Evolutionary conservation across 2,797 vertebrate genomes (phyloP).

Genomic region (Coilia nasus): DNA sequence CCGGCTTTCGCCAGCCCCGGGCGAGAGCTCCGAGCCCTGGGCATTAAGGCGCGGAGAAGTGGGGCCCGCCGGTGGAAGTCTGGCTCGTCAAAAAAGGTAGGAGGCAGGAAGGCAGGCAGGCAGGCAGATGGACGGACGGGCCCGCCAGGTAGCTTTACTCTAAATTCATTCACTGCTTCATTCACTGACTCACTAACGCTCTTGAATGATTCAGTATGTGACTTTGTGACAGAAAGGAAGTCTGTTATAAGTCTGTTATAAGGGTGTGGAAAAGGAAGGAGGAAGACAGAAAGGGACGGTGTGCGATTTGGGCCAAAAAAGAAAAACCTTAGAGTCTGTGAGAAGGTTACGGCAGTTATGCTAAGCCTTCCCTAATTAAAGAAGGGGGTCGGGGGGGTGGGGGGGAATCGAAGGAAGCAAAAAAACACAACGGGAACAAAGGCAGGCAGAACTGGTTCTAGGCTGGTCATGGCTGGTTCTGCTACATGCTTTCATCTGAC

Average conservation of each 20-base stretch:
- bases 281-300: background rate
- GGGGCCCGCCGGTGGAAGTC: slow-evolving; percentile 4
- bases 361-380: slow-evolving; percentile 68
- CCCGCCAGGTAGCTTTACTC: background rate
- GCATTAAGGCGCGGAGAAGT: slow-evolving; percentile 57
- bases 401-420: slow-evolving; percentile 61
- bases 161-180: slow-evolving; percentile 5
- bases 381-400: slow-evolving; percentile 58
- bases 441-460: slow-evolving; percentile 69
- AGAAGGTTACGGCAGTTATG: slow-evolving; percentile 48
- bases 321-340: background rate
- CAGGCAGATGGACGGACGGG: slow-evolving; percentile 33
- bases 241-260: background rate
- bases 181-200: background rate
- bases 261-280: background rate
- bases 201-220: background rate
- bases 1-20: slow-evolving; percentile 70
- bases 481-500: slow-evolving; percentile 63
- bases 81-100: slow-evolving; percentile 25
- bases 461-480: slow-evolving; percentile 81
- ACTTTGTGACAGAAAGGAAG: background rate
- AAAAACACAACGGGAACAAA: slow-evolving; percentile 68
- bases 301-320: slow-evolving; percentile 21
- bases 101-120: slow-evolving; percentile 47
- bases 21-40: slow-evolving; percentile 61